A percentile compares a stretch with the other conserved stretches of the same genome.
These are phyloP conservation scores for Hyposmocoma kahamanoa DNA, from an alignment of 1,140 invertebrate species.

Conservation along the genomic window DNA sequence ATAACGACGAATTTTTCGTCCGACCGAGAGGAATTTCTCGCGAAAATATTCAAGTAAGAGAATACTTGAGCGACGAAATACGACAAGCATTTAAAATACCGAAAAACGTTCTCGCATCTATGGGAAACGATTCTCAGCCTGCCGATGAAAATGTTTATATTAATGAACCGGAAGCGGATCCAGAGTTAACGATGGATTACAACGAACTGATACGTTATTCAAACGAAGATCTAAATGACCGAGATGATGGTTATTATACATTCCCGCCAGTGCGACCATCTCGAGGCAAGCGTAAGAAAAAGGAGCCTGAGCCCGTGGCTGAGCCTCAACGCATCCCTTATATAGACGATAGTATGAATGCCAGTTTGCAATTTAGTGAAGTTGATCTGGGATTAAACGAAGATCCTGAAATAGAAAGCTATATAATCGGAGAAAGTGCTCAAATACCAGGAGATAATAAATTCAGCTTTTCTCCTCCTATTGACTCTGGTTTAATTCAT, in stretches of 20 bases:
- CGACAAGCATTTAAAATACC: conserved; percentile 82
- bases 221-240: conserved; percentile 58
- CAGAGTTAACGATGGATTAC: conserved; percentile 58
- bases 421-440: conserved; percentile 20
- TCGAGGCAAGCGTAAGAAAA: conserved; percentile 67
- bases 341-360: conserved; percentile 57
- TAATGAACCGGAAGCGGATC: conserved; percentile 49
- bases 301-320: conserved; percentile 35
- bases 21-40: conserved; percentile 85
- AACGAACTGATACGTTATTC: conserved; percentile 51
- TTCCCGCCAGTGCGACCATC: conserved; percentile 69
- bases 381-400: conserved; percentile 45
- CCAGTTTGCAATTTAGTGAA: conserved; percentile 61
- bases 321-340: conserved; percentile 49
- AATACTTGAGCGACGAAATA: conserved; percentile 85
- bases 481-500: conserved; percentile 55
- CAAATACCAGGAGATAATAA: conserved; percentile 14
- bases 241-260: conserved; percentile 71
- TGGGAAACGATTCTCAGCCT: conserved; percentile 59
- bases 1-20: conserved; percentile 90
- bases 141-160: conserved; percentile 50
- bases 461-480: conserved; percentile 33
- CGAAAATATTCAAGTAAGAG: conserved; percentile 84
- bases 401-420: conserved; percentile 30
- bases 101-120: conserved; percentile 76